Evolutionary conservation across 1,140 invertebrate species (phyloP).

Genomic region (Tetramorium simillimum): DNA sequence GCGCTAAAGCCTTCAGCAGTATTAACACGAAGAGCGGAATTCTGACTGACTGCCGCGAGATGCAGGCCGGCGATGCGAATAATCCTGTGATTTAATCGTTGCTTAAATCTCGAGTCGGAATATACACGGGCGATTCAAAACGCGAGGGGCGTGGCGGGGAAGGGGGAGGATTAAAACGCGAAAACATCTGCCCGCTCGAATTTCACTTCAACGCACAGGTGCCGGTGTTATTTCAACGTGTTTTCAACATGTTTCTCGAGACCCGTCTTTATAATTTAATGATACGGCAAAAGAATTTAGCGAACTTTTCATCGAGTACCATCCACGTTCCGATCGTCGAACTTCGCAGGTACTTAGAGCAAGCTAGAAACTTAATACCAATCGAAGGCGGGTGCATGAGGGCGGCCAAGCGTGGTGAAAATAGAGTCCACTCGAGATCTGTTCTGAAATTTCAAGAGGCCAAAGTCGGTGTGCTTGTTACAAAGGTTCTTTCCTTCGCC

Average conservation of each 20-base stretch:
- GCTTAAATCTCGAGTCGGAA: not conserved
- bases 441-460: constrained; percentile 53
- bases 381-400: constrained; percentile 24
- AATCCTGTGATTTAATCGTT: constrained; percentile 32
- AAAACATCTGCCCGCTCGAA: not conserved
- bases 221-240: not conserved
- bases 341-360: constrained; percentile 15
- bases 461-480: constrained; percentile 23
- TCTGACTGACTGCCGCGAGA: constrained; percentile 9
- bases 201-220: not conserved
- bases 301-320: not conserved
- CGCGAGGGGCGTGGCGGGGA: too few species aligned
- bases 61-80: not conserved
- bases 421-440: constrained; percentile 40
- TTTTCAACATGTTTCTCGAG: not conserved
- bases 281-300: not conserved
- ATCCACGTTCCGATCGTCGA: constrained; percentile 8
- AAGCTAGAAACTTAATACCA: constrained; percentile 34
- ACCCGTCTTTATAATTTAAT: constrained; percentile 5
- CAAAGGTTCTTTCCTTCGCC: not conserved
- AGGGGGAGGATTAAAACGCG: not conserved
- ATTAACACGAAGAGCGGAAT: constrained; percentile 38
- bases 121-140: not conserved
- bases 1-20: not conserved
- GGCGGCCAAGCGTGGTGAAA: constrained; percentile 39